These are phyloP conservation scores for Malachius bipustulatus DNA, from an alignment of 2,888 invertebrate species.

Conservation along the genomic window DNA sequence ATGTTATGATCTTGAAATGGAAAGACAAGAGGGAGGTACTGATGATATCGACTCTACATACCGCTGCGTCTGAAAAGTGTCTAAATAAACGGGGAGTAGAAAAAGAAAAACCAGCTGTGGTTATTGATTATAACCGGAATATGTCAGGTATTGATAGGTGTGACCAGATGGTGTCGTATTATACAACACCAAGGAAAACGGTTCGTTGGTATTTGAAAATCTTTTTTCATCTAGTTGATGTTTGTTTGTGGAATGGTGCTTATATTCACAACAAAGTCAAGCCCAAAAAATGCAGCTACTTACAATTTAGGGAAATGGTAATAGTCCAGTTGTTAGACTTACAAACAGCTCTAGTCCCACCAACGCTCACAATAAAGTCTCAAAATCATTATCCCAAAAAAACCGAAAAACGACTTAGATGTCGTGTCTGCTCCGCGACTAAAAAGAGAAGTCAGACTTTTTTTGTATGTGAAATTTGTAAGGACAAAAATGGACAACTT, in stretches of 20 bases:
- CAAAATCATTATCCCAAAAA: slow-evolving; percentile 1
- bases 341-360: no score
- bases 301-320: slow-evolving; percentile 2
- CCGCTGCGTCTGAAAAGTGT: not conserved
- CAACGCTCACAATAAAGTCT: no score
- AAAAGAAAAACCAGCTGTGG: slow-evolving; percentile 1
- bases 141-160: not conserved
- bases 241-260: not conserved
- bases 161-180: not conserved
- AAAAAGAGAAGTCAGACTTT: slow-evolving; percentile 1
- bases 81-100: not conserved
- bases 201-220: not conserved
- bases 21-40: slow-evolving; percentile 1
- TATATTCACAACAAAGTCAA: not conserved
- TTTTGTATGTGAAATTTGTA: slow-evolving; percentile 1
- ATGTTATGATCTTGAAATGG: no score
- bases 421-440: not conserved
- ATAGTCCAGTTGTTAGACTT: not conserved
- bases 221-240: not conserved
- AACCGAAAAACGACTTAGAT: not conserved
- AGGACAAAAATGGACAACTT: slow-evolving; percentile 1
- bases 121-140: not conserved
- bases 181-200: not conserved
- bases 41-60: not conserved
- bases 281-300: not conserved